Conservation (phyloP, 2,888 invertebrate species). For the Thysanoteuthis rhombus region DNA sequence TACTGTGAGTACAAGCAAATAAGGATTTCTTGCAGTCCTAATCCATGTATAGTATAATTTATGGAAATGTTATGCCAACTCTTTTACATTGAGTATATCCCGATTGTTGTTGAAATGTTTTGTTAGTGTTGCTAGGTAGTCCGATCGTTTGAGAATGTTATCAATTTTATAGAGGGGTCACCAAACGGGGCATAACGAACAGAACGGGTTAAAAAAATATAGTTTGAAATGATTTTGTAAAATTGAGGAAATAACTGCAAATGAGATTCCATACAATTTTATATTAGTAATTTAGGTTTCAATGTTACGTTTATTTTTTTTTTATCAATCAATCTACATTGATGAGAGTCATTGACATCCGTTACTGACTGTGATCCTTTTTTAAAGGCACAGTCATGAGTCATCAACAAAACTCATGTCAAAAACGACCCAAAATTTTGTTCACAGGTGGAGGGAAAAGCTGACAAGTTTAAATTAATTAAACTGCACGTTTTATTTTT, state of each 20-base stretch:
- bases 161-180: too few species aligned
- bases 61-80: not conserved
- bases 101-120: not conserved
- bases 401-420: not conserved
- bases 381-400: not conserved
- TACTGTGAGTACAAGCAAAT: not conserved
- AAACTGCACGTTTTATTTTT: too few species aligned
- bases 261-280: not conserved
- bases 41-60: not conserved
- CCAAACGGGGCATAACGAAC: too few species aligned
- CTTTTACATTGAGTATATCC: too few species aligned
- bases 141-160: not conserved
- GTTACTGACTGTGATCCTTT: too few species aligned
- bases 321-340: too few species aligned
- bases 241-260: not conserved
- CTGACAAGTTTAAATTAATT: too few species aligned
- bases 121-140: slow-evolving; percentile 12
- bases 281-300: not conserved
- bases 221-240: not conserved
- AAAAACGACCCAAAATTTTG: not conserved
- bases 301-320: not conserved
- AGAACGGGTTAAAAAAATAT: too few species aligned
- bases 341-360: too few species aligned
- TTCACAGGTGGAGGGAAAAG: too few species aligned
- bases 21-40: not conserved